A percentile compares a stretch with the other conserved stretches of the same genome.
Evolutionary conservation across 92 coral and sea anemone genomes (phyloP).

Genomic region (Nematostella vectensis): DNA sequence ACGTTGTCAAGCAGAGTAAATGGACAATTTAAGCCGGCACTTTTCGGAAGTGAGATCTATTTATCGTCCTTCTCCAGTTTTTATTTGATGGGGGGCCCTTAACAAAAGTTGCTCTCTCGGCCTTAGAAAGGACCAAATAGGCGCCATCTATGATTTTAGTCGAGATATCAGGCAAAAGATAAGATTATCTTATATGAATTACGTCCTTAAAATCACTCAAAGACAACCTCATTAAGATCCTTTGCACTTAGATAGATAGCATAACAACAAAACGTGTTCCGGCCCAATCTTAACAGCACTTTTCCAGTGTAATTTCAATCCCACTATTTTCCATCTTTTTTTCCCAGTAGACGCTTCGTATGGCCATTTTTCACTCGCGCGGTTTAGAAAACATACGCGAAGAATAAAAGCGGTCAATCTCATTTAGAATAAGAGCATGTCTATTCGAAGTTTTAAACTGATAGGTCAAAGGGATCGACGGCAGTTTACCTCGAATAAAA

Average conservation of each 20-base stretch:
- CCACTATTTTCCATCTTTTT: too few species aligned
- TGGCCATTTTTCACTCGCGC: too few species aligned
- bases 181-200: not conserved
- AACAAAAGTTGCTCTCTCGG: not conserved
- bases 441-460: too few species aligned
- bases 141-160: not conserved
- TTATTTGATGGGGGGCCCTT: not conserved
- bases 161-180: slow-evolving; percentile 3
- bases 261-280: too few species aligned
- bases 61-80: not conserved
- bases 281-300: too few species aligned
- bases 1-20: not conserved
- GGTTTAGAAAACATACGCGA: too few species aligned
- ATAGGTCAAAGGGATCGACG: too few species aligned
- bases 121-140: not conserved
- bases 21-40: not conserved
- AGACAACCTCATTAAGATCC: not conserved
- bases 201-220: not conserved
- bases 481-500: too few species aligned
- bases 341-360: too few species aligned
- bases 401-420: too few species aligned
- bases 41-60: not conserved
- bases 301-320: too few species aligned
- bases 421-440: too few species aligned
- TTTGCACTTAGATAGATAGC: not conserved